Evolutionary conservation across 2,797 vertebrate species (phyloP), one percentile per base, ranked within the genome.

Genomic region (Sebastes oblongus): DNA sequence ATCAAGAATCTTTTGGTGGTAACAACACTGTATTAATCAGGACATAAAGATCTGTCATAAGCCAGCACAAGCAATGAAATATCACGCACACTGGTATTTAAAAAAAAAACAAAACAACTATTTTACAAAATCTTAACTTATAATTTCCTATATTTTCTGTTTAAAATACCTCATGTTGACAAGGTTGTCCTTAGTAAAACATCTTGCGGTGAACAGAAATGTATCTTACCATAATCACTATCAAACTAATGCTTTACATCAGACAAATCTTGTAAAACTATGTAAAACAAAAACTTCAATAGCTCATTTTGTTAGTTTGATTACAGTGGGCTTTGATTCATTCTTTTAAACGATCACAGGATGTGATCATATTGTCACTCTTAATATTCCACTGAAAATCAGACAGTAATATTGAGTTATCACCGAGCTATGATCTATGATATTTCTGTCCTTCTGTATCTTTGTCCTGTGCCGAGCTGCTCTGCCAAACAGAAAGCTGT

Each of bases 401-500:
- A 25, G 20, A 52, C 8, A n/a, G 62, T 64, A 58, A 9, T 22
- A 9, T 6, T 52, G 13, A 13, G 30, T 64, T 16, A 22, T 32
- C 13, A 1, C 18, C 2, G 1, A 1, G 32, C 29, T 20, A 16
- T 42, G 27, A 34, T 54, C 24, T 9, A 10, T 13, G 25, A 25
- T 18, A 8, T 75, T 59, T 77, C 12, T 77, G 8, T 62, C 27
- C 58, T 46, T 78, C 6, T 66, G 18, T 22, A 29, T 52, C 29
- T 36, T n/a, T 76, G 27, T 27, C 16, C 12, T 52, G 54, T 46
- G 29, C 10, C 0, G 39, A 46, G 22, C 52, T 62, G 50, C 72
- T 65, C 83, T 78, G 80, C 81, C 89, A 82, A 84, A 83, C 81
- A 76, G 70, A 88, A 42, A 13, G 58, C 42, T 62, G 67, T 81